Evolutionary conservation across 2,797 vertebrate species (phyloP), one percentile per base, ranked within the genome.

Genomic region (Oophaga sylvatica): DNA sequence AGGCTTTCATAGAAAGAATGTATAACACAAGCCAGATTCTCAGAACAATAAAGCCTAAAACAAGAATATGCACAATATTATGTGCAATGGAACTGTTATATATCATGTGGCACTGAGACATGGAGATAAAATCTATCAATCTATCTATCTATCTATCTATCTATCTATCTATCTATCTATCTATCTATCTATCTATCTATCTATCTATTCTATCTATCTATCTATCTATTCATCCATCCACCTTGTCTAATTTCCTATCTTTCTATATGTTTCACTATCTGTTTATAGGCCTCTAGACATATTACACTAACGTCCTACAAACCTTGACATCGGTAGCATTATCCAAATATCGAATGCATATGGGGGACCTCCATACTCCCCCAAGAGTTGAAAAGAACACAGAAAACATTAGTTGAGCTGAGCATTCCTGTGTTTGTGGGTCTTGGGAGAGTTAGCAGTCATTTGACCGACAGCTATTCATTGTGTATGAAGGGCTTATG

Each of bases 21-120:
- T 45, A 84, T 63, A 29, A 19, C 71, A 48, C 57, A 29, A 76
- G 68, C 20, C 57, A 73, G 57, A 59, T 62, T 83, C 57, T 83
- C 68, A 60, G 56, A 57, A 75, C 70, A 84, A 62, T 62, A 62
- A 73, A 26, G 7, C 22, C 29, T 11, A n/a, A 15, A 57, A 59
- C 71, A 31, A 62, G 13, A 26, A 73, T 45, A 45, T 22, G 67
- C 62, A 67, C 31, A 22, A 13, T 26, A 53, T 67, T 56, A 67
- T 48, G 22, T 48, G 11, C 41, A 5, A 73, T 45, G 9, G 70
- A 45, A 41, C 31, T 2, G 41, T 35, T 73, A 2, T 73, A 11
- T 48, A 75, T 41, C 8, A 20, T 41, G 17, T 1, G 70, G 35
- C 20, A 75, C 9, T 41, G 2, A 12, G 41, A 22, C 19, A 48